Percentiles rank a stretch among this genome's conserved stretches.
Evolutionary conservation across 2,113 vertebrate species (phyloP).

Genomic region (Aplodontia rufa): DNA sequence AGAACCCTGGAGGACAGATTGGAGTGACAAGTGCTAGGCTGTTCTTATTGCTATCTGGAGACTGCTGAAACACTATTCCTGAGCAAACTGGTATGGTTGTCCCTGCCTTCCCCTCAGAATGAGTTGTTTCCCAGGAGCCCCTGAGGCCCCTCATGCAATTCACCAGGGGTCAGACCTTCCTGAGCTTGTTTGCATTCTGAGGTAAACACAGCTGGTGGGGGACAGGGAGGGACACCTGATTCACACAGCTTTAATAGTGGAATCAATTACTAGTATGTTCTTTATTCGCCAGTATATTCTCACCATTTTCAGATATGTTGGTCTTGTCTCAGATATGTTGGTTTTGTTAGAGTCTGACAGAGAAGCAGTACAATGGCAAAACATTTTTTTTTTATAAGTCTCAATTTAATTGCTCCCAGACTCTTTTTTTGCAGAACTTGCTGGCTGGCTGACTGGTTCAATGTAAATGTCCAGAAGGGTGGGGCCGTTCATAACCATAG

Average conservation of each 20-base stretch:
- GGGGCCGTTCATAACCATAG: constrained; percentile 63
- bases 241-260: not conserved
- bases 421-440: not conserved
- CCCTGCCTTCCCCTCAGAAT: not conserved
- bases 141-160: not conserved
- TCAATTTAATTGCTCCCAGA: constrained; percentile 73
- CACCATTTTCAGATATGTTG: constrained; percentile 29
- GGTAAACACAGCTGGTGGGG: not conserved
- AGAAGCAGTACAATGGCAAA: constrained; percentile 49
- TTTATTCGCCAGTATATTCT: constrained; percentile 23
- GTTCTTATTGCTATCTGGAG: not conserved
- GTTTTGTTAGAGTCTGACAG: constrained; percentile 40
- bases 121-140: constrained; percentile 4
- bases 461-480: constrained; percentile 69
- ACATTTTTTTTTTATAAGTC: constrained; percentile 3
- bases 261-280: constrained; percentile 15
- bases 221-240: not conserved
- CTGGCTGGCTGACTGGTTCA: constrained; percentile 51
- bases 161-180: not conserved
- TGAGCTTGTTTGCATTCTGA: not conserved
- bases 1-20: not conserved
- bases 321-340: constrained; percentile 41
- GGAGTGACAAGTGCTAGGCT: not conserved
- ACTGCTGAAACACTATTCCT: not conserved
- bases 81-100: not conserved